Conservation (phyloP, 1,140 invertebrate species). For the Idris sp. region DNA sequence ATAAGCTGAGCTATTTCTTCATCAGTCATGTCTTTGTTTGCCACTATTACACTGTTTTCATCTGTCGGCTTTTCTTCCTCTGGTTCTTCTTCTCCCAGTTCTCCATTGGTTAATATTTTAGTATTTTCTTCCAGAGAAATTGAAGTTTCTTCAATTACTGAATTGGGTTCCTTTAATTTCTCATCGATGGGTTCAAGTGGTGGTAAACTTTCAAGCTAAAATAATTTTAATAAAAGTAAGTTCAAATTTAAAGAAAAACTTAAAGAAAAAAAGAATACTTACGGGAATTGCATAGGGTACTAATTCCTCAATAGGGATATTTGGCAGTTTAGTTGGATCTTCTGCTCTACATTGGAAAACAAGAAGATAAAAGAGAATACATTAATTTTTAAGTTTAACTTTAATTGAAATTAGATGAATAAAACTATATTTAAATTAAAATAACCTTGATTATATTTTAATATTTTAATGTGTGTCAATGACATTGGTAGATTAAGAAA, state of each 20-base stretch:
- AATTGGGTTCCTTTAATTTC: conserved; percentile 62
- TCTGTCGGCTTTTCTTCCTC: conserved; percentile 68
- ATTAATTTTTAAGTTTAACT: no score
- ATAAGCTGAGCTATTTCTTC: conserved; percentile 84
- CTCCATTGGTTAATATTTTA: conserved; percentile 49
- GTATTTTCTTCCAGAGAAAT: conserved; percentile 45
- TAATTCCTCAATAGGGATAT: conserved; percentile 71
- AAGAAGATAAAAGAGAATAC: conserved; percentile 32
- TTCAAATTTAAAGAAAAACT: conserved; percentile 4
- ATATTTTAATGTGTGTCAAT: conserved; percentile 50
- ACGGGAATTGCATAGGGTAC: conserved; percentile 76
- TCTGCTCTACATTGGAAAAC: conserved; percentile 70
- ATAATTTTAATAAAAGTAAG: no score
- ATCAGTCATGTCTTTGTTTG: conserved; percentile 79
- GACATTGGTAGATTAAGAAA: conserved; percentile 53
- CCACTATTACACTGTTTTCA: conserved; percentile 70
- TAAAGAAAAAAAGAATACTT: conserved; percentile 63
- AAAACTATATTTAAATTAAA: no score
- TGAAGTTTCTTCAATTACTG: conserved; percentile 38
- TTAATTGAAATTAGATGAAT: no score
- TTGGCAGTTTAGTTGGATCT: conserved; percentile 67
- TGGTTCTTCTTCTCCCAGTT: conserved; percentile 29
- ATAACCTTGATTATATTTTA: conserved; percentile 31
- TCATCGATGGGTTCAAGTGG: conserved; percentile 69
- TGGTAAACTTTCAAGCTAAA: conserved; percentile 69